Base-by-base conservation (phyloP, 2,113 vertebrate species). In the Myrmophylax atrothorax region DNA sequence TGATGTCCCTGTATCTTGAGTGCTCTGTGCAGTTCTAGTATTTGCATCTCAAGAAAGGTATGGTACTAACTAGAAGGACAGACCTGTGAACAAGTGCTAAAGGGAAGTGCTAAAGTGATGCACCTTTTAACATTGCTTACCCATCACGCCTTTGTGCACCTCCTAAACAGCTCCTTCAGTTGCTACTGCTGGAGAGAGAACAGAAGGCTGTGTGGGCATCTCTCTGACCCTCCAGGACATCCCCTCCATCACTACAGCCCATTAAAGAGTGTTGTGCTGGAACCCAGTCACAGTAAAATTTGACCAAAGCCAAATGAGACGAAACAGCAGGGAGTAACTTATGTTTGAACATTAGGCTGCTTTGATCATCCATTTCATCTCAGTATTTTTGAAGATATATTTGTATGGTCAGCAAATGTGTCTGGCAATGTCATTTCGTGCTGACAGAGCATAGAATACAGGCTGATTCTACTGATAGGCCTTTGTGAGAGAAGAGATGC, bases 371-470 rank as follows among this genome's bases (percentile, higher is more conserved):
- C 87, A 4, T 87, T 94, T 95, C 47, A 88, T 28, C 87, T 84
- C 64, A 38, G 79, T 81, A 64, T 72, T 84, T 72, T 44, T 96
- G 82, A 83, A 88, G 94, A 73, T 96, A 76, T 7, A 92, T 77
- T 93, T 97, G 78, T 94, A 91, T 96, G 94, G 80, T 96, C 44
- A 93, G 84, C 89, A 96, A n/a, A 80, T 74, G 66, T 78, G 50
- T 87, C 84, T 63, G 60, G 87, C 66, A 56, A 80, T 93, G 74
- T 44, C 91, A 76, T 97, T 97, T 80, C 76, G 83, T 93, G 96
- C 89, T 93, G 76, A 73, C 12, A 3, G 72, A 78, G 82, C 42
- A 82, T 25, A 55, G 69, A 74, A 79, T 49, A 70, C 29, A 80
- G 82, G 84, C 72, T 67, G 70, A 84, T 97, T 90, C 35, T 92